Evolutionary conservation across 2,113 vertebrate species (phyloP).

Genomic region (Lates calcarifer): DNA sequence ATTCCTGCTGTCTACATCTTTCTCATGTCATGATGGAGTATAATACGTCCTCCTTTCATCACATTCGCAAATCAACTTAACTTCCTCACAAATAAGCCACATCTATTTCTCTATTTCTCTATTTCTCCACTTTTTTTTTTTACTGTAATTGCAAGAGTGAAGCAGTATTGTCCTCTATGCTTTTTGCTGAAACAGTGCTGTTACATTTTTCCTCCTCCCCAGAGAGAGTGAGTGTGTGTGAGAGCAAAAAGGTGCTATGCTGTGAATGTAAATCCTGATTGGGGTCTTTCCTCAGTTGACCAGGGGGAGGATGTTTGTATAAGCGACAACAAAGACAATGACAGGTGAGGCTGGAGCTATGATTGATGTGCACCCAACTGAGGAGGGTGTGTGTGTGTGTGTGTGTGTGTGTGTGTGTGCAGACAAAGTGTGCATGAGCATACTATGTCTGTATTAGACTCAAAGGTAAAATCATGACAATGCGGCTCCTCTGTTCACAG

Average conservation of each 20-base stretch:
- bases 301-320: constrained; percentile 50
- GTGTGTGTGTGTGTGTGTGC: constrained; percentile 15
- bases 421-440: constrained; percentile 17
- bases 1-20: constrained; percentile 26
- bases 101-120: constrained; percentile 23
- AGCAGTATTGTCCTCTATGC: neutral
- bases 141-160: constrained; percentile 27
- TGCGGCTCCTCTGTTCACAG: constrained; percentile 54
- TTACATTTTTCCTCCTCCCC: constrained; percentile 22
- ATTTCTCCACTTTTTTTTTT: constrained; percentile 2
- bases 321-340: constrained; percentile 65
- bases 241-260: constrained; percentile 50
- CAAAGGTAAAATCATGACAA: constrained; percentile 49
- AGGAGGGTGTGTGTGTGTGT: constrained; percentile 7
- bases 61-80: constrained; percentile 51
- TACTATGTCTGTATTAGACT: constrained; percentile 27
- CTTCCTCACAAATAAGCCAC: constrained; percentile 32
- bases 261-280: constrained; percentile 76
- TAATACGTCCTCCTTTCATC: constrained; percentile 16
- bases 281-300: constrained; percentile 66
- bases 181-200: constrained; percentile 14
- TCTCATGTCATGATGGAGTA: too few relatives aligned
- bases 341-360: constrained; percentile 64
- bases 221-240: constrained; percentile 15
- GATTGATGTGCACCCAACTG: constrained; percentile 72